phyloP scores from a whole-genome alignment of 2,797 vertebrate species.

The Astyanax mexicanus region DNA sequence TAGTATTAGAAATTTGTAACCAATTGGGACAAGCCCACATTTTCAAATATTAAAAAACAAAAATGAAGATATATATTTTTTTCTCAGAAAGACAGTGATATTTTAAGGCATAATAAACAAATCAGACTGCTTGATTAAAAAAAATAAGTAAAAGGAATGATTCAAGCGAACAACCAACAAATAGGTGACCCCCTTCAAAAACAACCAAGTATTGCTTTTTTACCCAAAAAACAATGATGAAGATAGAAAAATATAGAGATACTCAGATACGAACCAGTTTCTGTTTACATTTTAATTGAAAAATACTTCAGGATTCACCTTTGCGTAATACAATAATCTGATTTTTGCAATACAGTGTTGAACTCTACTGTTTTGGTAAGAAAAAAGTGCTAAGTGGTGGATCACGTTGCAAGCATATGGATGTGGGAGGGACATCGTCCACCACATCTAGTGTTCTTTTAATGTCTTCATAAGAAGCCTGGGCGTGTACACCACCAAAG shows the following conservation, averaged over 20 bases:
- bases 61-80: too few species aligned
- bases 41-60: too few species aligned
- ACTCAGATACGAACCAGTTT: constrained; percentile 32
- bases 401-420: constrained; percentile 52
- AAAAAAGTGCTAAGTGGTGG: constrained; percentile 77
- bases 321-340: constrained; percentile 73
- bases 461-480: constrained; percentile 57
- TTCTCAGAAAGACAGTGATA: too few species aligned
- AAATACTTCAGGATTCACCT: constrained; percentile 74
- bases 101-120: too few species aligned
- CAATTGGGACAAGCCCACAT: too few species aligned
- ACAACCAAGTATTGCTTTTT: too few species aligned
- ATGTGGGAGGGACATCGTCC: constrained; percentile 59
- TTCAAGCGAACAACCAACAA: too few species aligned
- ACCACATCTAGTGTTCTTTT: constrained; percentile 63
- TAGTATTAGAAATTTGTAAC: too few species aligned
- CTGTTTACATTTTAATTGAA: constrained; percentile 77
- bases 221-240: neutral
- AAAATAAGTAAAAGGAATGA: too few species aligned
- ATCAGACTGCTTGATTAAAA: too few species aligned
- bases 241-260: too few species aligned
- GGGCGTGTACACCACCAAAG: constrained; percentile 46
- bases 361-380: constrained; percentile 67
- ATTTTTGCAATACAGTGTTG: constrained; percentile 71
- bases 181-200: too few species aligned